Base-by-base conservation (phyloP, 2,797 vertebrate species). In the Tenualosa ilisha region DNA sequence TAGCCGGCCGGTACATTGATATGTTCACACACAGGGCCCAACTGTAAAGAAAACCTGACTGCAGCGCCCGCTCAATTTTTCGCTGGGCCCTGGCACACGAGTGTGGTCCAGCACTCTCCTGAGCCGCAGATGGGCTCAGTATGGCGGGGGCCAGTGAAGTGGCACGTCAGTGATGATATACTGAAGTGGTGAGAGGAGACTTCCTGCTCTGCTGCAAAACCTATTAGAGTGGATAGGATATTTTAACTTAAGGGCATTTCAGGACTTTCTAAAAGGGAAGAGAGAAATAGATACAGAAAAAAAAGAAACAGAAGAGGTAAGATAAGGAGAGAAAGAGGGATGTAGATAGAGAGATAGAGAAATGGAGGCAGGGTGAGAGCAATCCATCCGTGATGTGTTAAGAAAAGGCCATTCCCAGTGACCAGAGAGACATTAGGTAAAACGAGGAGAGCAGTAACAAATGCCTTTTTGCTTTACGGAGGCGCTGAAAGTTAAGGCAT, bases 401-500 rank as follows among this genome's bases (percentile, higher is more conserved):
- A 65, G 54, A 86, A 49, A 59, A 22, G 51, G 72, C 84, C 59
- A 85, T 81, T 81, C 85, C 8, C 43, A 11, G 84, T 79, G 63
- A 91, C 86, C 51, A 24, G 83, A 87, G 92, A 91, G 85, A 87
- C 86, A 86, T 89, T 84, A 89, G 86, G 86, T 86, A 85, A 88
- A 90, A 83, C 82, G 53, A 84, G 63, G 84, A 83, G 81, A 83
- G 85, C 84, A 63, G 53, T 79, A 88, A 88, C 88, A 43, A 84
- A 87, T 89, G 82, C 84, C 81, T 46, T 87, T 87, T 81, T 81
- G 75, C 53, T 75, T 56, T 86, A 68, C 11, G 31, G 53, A 85
- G 84, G 61, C 83, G 49, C 83, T 84, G 49, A 59, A 53, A 75
- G 51, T 51, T 6, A 79, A 84, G 81, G 54, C 51, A 59, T 46